Evolutionary conservation across 2,888 invertebrate species (phyloP), one percentile per base, ranked within the genome.

Genomic region (Tipula unca): DNA sequence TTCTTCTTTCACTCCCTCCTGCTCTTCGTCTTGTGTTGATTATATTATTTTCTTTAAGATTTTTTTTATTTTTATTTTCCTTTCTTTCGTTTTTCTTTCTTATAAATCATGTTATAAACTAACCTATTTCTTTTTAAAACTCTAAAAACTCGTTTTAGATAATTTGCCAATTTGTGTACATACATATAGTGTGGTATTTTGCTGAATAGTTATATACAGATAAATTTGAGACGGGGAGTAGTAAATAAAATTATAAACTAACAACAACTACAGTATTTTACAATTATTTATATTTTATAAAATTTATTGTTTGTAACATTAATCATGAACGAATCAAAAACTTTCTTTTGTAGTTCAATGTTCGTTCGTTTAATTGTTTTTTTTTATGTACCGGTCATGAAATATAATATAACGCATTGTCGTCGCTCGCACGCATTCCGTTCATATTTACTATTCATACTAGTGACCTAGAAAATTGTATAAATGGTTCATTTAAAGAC

Each of bases 301-400:
- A 69, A 69, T 69, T 69, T 69, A 10, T 25, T 69, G 69, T 69
- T 25, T 69, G 69, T 25, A 69, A 69, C 10, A 69, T 3, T 25
- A 69, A 25, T 13, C 3, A 13, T 69, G 69, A 69, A 25, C 10
- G 25, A 54, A 17, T 5, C 17, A 69, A 69, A 20, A 69, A 69
- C 69, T 69, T 69, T 69, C 69, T 69, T 69, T 69, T 69, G 69
- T 69, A 69, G 69, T 69, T 69, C 69, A 69, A 69, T 69, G 69
- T 69, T 69, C 69, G 69, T 69, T 25, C 25, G 25, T 69, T 69
- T 69, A 69, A 69, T 69, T 69, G 69, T 6, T 69, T 10, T 20
- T 69, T 25, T 13, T 8, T 32, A 54, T 25, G 25, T 69, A 6
- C 25, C 69, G 25, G 69, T 69, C 69, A 25, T 69, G 25, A 69